A percentile compares a stretch with the other conserved stretches of the same genome.
Evolutionary conservation across 2,888 invertebrate genomes (phyloP).

Genomic region (Epinotia ramella): DNA sequence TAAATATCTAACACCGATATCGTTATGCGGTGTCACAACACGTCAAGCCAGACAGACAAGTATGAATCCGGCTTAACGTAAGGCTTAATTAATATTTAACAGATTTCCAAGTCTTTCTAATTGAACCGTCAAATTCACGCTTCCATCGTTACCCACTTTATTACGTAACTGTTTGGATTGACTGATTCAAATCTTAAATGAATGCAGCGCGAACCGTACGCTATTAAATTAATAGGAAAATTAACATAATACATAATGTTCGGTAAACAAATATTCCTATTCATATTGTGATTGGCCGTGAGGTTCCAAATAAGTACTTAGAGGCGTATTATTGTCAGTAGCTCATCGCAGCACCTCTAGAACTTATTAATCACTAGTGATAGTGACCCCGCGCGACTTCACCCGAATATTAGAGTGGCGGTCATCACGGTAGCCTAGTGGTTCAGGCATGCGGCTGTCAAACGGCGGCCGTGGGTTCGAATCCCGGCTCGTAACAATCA

Average conservation of each 20-base stretch:
- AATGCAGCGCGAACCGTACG: conserved; percentile 8
- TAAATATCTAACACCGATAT: no score
- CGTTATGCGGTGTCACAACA: no score
- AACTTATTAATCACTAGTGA: no score
- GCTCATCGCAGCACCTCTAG: no score
- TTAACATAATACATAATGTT: conserved; percentile 29
- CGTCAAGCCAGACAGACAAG: no score
- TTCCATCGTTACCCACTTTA: neutral
- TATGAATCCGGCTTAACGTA: neutral
- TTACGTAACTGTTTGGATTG: conserved; percentile 11
- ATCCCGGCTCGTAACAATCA: no score
- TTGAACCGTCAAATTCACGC: neutral
- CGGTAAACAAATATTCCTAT: conserved; percentile 4
- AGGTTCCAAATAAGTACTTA: conserved; percentile 1
- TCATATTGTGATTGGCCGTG: neutral
- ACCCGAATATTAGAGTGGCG: no score
- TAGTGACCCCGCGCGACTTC: no score
- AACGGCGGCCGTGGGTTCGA: no score
- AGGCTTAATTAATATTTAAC: neutral
- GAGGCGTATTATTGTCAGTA: neutral
- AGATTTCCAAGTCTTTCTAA: neutral
- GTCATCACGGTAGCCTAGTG: no score
- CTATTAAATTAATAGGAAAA: conserved; percentile 30
- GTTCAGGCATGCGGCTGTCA: no score
- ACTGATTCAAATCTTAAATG: conserved; percentile 1